Evolutionary conservation across 2,113 vertebrate genomes (phyloP).

Genomic region (Prochilodus magdalenae): DNA sequence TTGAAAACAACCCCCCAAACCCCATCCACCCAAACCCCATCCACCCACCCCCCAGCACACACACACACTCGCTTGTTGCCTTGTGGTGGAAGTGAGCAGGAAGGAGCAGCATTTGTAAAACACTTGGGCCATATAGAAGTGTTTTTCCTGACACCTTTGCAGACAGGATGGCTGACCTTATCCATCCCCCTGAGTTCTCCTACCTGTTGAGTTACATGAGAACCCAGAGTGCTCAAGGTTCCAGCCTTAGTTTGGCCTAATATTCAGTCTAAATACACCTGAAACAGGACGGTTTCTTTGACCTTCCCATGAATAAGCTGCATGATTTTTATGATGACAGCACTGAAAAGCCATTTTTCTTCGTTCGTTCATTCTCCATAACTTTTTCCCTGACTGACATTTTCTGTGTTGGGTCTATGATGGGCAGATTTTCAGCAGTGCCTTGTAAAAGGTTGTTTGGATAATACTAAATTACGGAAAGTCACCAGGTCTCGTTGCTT

Average conservation of each 20-base stretch:
- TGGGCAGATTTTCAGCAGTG: conserved; percentile 23
- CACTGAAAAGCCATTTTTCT: no score
- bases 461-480: not conserved
- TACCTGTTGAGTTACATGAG: not conserved
- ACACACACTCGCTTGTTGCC: conserved; percentile 10
- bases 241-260: no score
- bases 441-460: not conserved
- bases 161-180: conserved; percentile 34
- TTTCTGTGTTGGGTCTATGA: not conserved
- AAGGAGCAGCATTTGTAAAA: conserved; percentile 43
- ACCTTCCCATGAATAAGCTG: not conserved
- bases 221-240: no score
- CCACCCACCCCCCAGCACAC: not conserved
- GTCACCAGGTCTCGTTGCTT: not conserved
- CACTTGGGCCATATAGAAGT: conserved; percentile 22
- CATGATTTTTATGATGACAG: no score
- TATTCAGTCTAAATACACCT: not conserved
- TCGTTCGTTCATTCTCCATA: not conserved
- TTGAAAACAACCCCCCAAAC: conserved; percentile 1
- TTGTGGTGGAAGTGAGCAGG: conserved; percentile 35
- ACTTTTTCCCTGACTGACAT: not conserved
- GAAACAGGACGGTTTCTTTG: not conserved
- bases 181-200: not conserved
- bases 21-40: not conserved
- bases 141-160: conserved; percentile 52